Evolutionary conservation across 2,113 vertebrate genomes (phyloP).

Genomic region (Syngnathoides biaculeatus): DNA sequence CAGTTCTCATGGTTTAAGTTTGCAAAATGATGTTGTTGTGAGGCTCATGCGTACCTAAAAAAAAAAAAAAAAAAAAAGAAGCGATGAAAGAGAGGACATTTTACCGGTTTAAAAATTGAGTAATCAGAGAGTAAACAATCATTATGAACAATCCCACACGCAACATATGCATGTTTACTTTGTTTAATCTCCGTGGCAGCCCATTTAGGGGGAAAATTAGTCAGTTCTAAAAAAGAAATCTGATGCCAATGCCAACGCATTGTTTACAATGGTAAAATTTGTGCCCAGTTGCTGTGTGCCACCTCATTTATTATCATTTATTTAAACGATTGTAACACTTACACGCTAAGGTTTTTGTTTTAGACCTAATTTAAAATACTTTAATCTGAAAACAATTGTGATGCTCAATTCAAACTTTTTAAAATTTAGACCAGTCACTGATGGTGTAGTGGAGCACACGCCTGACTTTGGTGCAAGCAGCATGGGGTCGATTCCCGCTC

Average conservation of each 20-base stretch:
- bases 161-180: not conserved
- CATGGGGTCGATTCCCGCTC: no score
- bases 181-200: not conserved
- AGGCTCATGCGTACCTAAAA: conserved; percentile 21
- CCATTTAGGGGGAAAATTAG: not conserved
- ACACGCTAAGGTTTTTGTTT: no score
- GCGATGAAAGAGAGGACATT: no score
- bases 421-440: no score
- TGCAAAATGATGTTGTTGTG: conserved; percentile 62
- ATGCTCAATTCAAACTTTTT: no score
- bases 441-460: no score
- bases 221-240: not conserved
- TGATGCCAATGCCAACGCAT: not conserved
- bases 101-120: not conserved
- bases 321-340: no score
- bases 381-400: not conserved
- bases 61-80: not conserved
- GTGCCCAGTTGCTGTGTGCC: no score
- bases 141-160: not conserved
- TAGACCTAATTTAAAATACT: no score
- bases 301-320: no score
- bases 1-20: conserved; percentile 70
- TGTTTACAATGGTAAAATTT: not conserved
- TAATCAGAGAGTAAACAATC: not conserved
- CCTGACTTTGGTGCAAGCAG: no score